Conservation (phyloP, 2,797 vertebrate genomes). For the Chelonia mydas region DNA sequence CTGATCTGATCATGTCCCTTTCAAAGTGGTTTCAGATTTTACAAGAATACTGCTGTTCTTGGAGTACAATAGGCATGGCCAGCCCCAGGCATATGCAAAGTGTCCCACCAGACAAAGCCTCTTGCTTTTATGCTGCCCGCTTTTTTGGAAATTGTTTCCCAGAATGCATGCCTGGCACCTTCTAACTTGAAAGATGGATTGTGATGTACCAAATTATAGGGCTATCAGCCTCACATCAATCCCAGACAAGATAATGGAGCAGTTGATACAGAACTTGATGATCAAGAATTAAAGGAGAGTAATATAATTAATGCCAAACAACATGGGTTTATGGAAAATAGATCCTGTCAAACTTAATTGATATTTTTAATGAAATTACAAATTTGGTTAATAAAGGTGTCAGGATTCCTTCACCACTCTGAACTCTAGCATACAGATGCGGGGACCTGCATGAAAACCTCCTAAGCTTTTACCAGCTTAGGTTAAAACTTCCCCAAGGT, state of each 20-base stretch:
- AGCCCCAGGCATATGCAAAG: not conserved
- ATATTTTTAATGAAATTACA: not conserved
- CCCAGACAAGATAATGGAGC: not conserved
- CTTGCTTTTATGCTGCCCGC: not conserved
- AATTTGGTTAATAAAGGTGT: not conserved
- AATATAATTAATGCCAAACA: not conserved
- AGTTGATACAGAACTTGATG: not conserved
- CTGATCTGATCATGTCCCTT: not conserved
- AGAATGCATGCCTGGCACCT: not conserved
- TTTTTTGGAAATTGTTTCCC: not conserved
- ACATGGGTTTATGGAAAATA: not conserved
- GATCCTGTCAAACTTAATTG: not conserved
- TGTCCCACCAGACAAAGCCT: not conserved
- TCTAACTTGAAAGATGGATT: not conserved
- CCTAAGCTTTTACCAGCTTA: no score
- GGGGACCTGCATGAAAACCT: no score
- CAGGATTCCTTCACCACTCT: no score
- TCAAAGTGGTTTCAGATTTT: not conserved
- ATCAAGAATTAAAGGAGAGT: not conserved
- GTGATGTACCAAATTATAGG: not conserved
- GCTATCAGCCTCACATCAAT: not conserved
- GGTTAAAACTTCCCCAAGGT: no score
- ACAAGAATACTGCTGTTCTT: not conserved
- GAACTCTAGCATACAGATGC: no score
- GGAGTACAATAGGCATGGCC: not conserved